phyloP scores from a whole-genome alignment of 2,797 vertebrate species.

The Enteromius anoplus region DNA sequence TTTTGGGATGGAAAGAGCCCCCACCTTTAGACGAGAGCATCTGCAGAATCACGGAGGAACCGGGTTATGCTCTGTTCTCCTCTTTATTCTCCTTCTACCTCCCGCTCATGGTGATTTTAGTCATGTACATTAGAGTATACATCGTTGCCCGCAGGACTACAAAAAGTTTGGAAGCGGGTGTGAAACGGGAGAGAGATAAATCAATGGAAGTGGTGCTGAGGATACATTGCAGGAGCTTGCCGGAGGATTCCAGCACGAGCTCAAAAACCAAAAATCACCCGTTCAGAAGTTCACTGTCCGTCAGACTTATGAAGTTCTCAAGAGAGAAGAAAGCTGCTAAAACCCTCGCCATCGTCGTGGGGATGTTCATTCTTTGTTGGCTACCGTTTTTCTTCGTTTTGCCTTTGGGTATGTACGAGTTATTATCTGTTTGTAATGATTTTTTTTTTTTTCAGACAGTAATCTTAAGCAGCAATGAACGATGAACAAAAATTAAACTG shows the following conservation, averaged over 20 bases:
- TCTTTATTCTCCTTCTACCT: conserved; percentile 98
- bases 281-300: conserved; percentile 92
- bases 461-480: not conserved
- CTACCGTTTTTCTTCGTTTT: conserved; percentile 97
- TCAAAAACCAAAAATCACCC: conserved; percentile 82
- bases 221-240: conserved; percentile 90
- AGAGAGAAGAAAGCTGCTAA: conserved; percentile 98
- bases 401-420: conserved; percentile 85
- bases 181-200: conserved; percentile 92
- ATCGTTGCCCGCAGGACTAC: conserved; percentile 96
- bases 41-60: conserved; percentile 95
- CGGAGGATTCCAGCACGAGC: conserved; percentile 72
- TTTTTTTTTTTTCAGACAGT: not conserved
- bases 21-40: conserved; percentile 88
- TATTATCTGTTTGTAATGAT: not conserved
- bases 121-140: conserved; percentile 97
- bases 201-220: conserved; percentile 92
- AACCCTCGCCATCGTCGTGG: conserved; percentile 96
- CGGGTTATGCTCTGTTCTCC: conserved; percentile 95
- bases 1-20: conserved; percentile 97
- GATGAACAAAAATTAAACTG: not conserved
- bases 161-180: conserved; percentile 91
- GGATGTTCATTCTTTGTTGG: conserved; percentile 98
- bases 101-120: conserved; percentile 91
- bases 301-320: conserved; percentile 97